phyloP scores from a whole-genome alignment of 2,113 vertebrate genomes.

The Thamnophis sirtalis region DNA sequence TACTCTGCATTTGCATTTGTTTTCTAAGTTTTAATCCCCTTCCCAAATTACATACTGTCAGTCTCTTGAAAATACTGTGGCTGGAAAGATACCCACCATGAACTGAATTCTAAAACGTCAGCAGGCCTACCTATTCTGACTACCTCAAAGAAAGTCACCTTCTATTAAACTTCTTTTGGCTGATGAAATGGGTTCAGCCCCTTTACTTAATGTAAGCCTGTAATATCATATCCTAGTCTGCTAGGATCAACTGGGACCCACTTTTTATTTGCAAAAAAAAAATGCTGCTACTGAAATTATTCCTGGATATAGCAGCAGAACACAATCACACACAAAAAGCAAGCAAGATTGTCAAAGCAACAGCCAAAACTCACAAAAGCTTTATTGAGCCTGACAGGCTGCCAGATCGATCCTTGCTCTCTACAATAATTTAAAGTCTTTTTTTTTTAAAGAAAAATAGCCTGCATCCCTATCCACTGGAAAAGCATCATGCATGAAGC shows the following conservation, averaged over 20 bases:
- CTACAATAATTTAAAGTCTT: not conserved
- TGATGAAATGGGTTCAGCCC: not conserved
- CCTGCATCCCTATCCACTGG: not conserved
- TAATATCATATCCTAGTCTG: not conserved
- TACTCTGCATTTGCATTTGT: not conserved
- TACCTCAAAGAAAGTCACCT: not conserved
- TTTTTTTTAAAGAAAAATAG: not conserved
- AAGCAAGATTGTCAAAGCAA: not conserved
- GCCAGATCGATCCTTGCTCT: not conserved
- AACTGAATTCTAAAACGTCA: not conserved
- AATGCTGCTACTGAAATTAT: not conserved
- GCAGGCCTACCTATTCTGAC: not conserved
- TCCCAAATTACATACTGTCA: not conserved
- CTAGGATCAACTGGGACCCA: not conserved
- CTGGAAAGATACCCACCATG: not conserved
- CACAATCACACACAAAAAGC: not conserved
- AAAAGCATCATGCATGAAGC: not conserved
- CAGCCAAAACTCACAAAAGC: not conserved
- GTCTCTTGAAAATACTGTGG: too few species aligned
- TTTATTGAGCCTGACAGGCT: not conserved
- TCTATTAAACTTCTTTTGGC: not conserved
- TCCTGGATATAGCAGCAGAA: not conserved
- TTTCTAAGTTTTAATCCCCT: not conserved
- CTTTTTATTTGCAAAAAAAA: too few species aligned
- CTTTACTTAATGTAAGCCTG: not conserved